Base-by-base conservation (phyloP, 2,797 vertebrate genomes). In the Xenopus petersii region DNA sequence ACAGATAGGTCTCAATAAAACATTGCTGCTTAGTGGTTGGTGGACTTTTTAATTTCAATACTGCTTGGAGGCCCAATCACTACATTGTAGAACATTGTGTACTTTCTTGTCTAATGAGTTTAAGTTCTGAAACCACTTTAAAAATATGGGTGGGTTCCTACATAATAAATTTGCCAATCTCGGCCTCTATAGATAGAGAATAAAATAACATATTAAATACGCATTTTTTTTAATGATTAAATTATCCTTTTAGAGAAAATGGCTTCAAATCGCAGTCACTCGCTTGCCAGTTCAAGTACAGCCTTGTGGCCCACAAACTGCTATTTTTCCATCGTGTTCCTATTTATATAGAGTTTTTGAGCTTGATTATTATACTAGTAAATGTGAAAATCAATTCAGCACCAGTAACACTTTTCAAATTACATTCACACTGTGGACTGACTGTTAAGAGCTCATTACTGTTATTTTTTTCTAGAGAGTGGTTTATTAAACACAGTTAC, bases 401-500 rank as follows among this genome's bases (percentile, higher is more conserved):
- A 87, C 84, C 90, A 94, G 93, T 90, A 94, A 95, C 93, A 93
- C 93, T 95, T 93, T 95, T 92, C 93, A 93, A 92, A 91, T 94
- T 93, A 92, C 93, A 96, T 96, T 97, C 93, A 93, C 83, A 89
- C 93, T 92, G 89, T 92, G 95, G 95, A 95, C 94, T 92, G 96
- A 94, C 94, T 97, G 95, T 95, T 97, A 97, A 97, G 94, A 95
- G 93, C 97, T 98, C 95, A 96, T 98, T 98, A 98, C 94, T 92
- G 94, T 93, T 92, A 93, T 94, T 96, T 98, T 97, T 98, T 97
- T 97, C 94, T 94, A 95, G 96, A 97, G 94, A 95, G 94, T 60
- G 89, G 93, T 95, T 97, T 97, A 97, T 98, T 96, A 98, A 97
- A 97, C 95, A 97, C 94, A 96, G 95, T 97, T 96, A 96, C 95